A percentile compares a stretch with the other conserved stretches of the same genome.
These are phyloP conservation scores for Theocolax elegans DNA, from an alignment of 1,140 invertebrate species.

Conservation along the genomic window DNA sequence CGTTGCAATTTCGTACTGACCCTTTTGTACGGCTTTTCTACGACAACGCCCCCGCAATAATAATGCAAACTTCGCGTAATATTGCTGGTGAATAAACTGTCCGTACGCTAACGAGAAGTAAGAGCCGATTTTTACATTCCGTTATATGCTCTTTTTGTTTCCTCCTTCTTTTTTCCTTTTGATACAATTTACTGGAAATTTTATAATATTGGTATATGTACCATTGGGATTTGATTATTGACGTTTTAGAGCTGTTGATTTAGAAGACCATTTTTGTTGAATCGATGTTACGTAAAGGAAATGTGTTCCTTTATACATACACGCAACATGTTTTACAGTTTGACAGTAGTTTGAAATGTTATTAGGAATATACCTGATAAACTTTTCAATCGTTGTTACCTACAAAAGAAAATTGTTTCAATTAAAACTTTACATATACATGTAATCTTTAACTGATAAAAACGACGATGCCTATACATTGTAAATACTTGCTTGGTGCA, in stretches of 20 bases:
- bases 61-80: constrained; percentile 26
- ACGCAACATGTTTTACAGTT: too few relatives aligned
- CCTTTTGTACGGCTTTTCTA: constrained; percentile 33
- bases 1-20: constrained; percentile 30
- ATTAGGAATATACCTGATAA: too few relatives aligned
- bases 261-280: too few relatives aligned
- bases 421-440: neutral
- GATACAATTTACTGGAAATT: neutral
- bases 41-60: constrained; percentile 23
- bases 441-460: neutral
- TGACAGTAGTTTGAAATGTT: too few relatives aligned
- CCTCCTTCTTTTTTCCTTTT: neutral
- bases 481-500: too few relatives aligned
- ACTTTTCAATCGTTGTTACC: too few relatives aligned
- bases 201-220: too few relatives aligned
- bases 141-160: constrained; percentile 7
- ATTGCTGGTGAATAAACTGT: constrained; percentile 13
- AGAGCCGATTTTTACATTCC: neutral
- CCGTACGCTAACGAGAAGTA: neutral
- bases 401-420: neutral
- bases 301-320: too few relatives aligned
- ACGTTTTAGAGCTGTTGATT: too few relatives aligned
- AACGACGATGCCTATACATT: neutral
- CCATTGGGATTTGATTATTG: too few relatives aligned
- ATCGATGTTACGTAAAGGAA: too few relatives aligned